Evolutionary conservation across 1,140 invertebrate genomes (phyloP).

Genomic region (honey bee (Apis mellifera)): Amel_HAv3.1 CM009938.2:4757001-4757500

Average conservation of each 20-base stretch:
- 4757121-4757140: constrained; percentile 49
- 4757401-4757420: constrained; percentile 2
- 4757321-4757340: constrained; percentile 6
- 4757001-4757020: background rate
- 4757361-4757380: background rate
- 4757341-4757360: constrained; percentile 17
- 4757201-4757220: constrained; percentile 61
- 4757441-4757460: background rate
- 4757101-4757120: constrained; percentile 61
- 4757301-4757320: constrained; percentile 16
- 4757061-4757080: constrained; percentile 44
- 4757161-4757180: constrained; percentile 72
- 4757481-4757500: background rate
- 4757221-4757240: constrained; percentile 62
- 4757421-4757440: too few species aligned
- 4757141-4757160: constrained; percentile 33
- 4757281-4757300: constrained; percentile 42
- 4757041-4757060: constrained; percentile 36
- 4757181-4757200: constrained; percentile 67
- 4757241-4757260: constrained; percentile 58
- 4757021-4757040: constrained; percentile 6
- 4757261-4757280: constrained; percentile 60
- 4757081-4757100: constrained; percentile 28
- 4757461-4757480: background rate
- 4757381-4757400: background rate